These are phyloP conservation scores for Ciconia boyciana DNA, from an alignment of 2,113 vertebrate genomes.

Conservation along the genomic window DNA sequence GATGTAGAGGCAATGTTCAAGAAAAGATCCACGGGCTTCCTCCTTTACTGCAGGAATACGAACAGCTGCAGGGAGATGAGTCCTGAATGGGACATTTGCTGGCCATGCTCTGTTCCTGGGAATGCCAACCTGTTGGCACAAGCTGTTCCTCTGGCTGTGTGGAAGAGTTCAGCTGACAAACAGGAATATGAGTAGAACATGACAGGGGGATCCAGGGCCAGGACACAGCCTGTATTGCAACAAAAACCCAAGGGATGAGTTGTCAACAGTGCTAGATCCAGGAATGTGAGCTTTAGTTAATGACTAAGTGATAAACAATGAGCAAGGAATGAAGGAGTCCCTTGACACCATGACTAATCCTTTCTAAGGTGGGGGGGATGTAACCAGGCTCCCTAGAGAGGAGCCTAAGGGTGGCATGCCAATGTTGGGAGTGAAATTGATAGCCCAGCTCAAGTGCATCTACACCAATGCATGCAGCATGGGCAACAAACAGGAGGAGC, in stretches of 20 bases:
- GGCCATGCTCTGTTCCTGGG: neutral
- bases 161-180: neutral
- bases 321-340: neutral
- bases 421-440: too few relatives aligned
- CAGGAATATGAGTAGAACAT: rapidly evolving
- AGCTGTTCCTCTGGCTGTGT: neutral
- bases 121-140: neutral
- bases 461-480: too few relatives aligned
- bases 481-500: too few relatives aligned
- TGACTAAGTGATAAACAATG: neutral
- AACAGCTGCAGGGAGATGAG: neutral
- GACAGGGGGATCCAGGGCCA: neutral
- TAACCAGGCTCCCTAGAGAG: too few relatives aligned
- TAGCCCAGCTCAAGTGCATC: too few relatives aligned
- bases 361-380: neutral
- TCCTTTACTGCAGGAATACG: neutral
- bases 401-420: too few relatives aligned
- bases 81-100: rapidly evolving
- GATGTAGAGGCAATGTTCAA: neutral
- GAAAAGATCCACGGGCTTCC: neutral
- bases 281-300: neutral
- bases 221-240: neutral
- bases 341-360: neutral
- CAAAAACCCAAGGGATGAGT: neutral
- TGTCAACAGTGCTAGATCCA: neutral